Percentiles rank a stretch among this genome's conserved stretches.
Evolutionary conservation across 2,797 vertebrate species (phyloP).

Genomic region (Notolepis coatsorum): DNA sequence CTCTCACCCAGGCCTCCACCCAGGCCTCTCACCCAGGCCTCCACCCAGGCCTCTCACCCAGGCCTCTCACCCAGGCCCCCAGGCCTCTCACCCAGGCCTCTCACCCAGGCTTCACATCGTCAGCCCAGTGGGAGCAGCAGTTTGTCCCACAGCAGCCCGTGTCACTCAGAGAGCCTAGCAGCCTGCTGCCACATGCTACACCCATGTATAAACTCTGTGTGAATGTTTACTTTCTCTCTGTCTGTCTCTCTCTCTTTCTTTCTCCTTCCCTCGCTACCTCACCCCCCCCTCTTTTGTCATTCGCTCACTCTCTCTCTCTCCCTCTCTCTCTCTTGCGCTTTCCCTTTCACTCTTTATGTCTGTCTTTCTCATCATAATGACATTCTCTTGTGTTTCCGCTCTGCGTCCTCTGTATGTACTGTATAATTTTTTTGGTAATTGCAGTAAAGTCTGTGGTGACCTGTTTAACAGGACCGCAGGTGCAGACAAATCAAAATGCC

Average conservation of each 20-base stretch:
- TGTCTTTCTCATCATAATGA: constrained; percentile 2
- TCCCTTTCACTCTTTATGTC: constrained; percentile 8
- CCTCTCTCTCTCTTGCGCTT: neutral
- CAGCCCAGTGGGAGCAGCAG: constrained; percentile 49
- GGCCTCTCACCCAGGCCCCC: constrained; percentile 9
- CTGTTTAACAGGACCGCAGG: too few species aligned
- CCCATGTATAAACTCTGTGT: constrained; percentile 18
- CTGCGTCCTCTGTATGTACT: constrained; percentile 1
- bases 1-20: too few species aligned
- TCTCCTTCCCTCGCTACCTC: neutral
- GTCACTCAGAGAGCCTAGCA: constrained; percentile 56
- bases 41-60: constrained; percentile 30
- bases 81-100: too few species aligned
- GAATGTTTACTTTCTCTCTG: neutral
- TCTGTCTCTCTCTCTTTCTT: neutral
- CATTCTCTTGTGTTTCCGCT: neutral
- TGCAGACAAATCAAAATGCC: too few species aligned
- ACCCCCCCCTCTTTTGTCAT: neutral
- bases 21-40: too few species aligned
- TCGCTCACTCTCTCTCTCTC: constrained; percentile 10
- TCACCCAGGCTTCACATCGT: constrained; percentile 60
- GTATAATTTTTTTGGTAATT: constrained; percentile 9
- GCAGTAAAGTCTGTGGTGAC: too few species aligned
- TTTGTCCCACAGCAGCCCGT: constrained; percentile 54
- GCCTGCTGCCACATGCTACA: constrained; percentile 67